These are phyloP conservation scores for Tragulus kanchil DNA, from an alignment of 2,113 vertebrate genomes.

Conservation along the genomic window DNA sequence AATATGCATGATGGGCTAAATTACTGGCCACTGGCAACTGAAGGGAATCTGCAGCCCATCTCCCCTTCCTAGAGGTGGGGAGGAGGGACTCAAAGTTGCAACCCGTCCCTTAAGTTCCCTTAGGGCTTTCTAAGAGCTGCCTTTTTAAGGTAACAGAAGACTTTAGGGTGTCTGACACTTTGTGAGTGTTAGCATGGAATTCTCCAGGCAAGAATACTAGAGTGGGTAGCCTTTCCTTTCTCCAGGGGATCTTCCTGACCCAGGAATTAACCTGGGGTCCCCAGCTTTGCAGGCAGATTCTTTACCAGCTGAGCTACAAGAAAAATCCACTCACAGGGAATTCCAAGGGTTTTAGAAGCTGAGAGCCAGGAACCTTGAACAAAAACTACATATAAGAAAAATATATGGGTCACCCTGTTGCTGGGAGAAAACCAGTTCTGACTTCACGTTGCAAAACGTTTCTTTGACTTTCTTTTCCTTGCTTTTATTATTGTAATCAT, in stretches of 20 bases:
- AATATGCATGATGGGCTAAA: not conserved
- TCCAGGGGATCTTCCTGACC: too few relatives aligned
- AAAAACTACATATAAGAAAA: not conserved
- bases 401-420: not conserved
- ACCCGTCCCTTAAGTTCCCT: not conserved
- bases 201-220: too few relatives aligned
- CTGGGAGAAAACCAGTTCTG: not conserved
- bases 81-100: not conserved
- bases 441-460: too few relatives aligned
- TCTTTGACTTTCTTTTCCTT: too few relatives aligned
- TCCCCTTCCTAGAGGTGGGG: not conserved
- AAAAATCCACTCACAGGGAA: not conserved
- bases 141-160: not conserved
- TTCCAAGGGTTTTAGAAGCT: not conserved
- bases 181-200: too few relatives aligned
- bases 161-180: not conserved
- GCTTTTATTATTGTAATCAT: too few relatives aligned
- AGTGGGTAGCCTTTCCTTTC: too few relatives aligned
- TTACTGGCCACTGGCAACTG: not conserved
- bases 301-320: too few relatives aligned
- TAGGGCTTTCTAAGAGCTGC: not conserved
- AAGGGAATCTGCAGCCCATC: not conserved
- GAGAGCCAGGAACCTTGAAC: not conserved
- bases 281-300: too few relatives aligned
- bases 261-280: too few relatives aligned